Percentiles rank a stretch among this genome's conserved stretches.
Evolutionary conservation across 2,888 invertebrate genomes (phyloP).

Genomic region (Cheilosia urbana): DNA sequence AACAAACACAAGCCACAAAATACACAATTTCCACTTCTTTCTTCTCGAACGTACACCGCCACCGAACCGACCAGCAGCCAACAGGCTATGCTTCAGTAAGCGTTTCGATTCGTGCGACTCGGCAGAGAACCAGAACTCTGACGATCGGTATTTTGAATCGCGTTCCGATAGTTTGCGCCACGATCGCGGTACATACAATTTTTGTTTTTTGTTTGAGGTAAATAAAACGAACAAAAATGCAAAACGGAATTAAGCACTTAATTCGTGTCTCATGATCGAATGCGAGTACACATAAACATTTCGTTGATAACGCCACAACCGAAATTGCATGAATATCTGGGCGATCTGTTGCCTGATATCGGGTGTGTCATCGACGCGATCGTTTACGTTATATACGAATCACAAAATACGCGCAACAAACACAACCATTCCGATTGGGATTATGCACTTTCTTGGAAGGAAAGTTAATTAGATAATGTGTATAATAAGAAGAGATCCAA

Average conservation of each 20-base stretch:
- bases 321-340: not conserved
- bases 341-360: no score
- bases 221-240: constrained; percentile 33
- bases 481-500: constrained; percentile 24
- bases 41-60: not conserved
- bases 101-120: constrained; percentile 23
- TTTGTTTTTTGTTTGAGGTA: constrained; percentile 11
- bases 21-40: not conserved
- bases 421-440: constrained; percentile 16
- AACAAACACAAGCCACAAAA: no score
- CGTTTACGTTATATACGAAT: not conserved
- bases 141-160: constrained; percentile 18
- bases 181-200: constrained; percentile 7
- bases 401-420: not conserved
- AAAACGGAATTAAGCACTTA: constrained; percentile 25
- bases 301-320: constrained; percentile 33
- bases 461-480: constrained; percentile 56
- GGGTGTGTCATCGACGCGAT: not conserved
- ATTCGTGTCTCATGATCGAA: constrained; percentile 22
- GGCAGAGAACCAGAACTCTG: constrained; percentile 6
- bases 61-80: not conserved
- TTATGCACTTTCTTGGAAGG: constrained; percentile 48
- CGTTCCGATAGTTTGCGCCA: constrained; percentile 31
- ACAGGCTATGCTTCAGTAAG: constrained; percentile 39
- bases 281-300: constrained; percentile 17